Conservation (phyloP, 2,113 vertebrate species). For the Callopanchax toddi region DNA sequence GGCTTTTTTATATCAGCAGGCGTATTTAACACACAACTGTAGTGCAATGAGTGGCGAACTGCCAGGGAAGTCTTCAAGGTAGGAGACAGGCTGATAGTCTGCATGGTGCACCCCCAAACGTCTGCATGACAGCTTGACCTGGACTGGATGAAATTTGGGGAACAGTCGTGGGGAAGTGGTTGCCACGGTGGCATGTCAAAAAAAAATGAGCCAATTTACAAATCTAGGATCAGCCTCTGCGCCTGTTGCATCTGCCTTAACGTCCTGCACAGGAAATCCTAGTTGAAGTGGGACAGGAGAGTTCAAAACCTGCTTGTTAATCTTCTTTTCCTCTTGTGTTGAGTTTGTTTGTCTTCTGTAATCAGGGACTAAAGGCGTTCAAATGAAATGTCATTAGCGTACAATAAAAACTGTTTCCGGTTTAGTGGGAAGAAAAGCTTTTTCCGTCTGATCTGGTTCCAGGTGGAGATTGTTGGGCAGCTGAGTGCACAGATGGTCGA, state of each 20-base stretch:
- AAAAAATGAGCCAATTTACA: conserved; percentile 31
- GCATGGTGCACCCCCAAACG: conserved; percentile 53
- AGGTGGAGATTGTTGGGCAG: conserved; percentile 81
- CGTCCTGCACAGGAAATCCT: conserved; percentile 24
- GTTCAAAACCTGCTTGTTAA: conserved; percentile 15
- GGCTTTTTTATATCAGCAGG: conserved; percentile 62
- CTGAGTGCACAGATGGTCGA: conserved; percentile 83
- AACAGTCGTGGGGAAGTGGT: conserved; percentile 19
- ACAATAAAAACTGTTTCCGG: background rate
- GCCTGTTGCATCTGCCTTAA: conserved; percentile 27
- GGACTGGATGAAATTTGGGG: conserved; percentile 36
- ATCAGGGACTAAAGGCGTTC: background rate
- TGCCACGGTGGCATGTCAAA: conserved; percentile 51
- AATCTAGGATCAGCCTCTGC: conserved; percentile 38
- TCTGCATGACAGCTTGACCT: conserved; percentile 53
- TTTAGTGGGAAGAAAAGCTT: background rate
- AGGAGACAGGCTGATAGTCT: conserved; percentile 59
- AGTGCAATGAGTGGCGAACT: conserved; percentile 62
- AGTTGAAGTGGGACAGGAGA: background rate
- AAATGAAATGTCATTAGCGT: too few relatives aligned
- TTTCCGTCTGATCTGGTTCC: conserved; percentile 21
- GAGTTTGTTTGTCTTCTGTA: background rate
- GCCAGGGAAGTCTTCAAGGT: conserved; percentile 56
- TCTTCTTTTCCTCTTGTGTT: conserved; percentile 1
- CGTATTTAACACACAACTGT: conserved; percentile 59